Base-by-base conservation (phyloP, 2,888 invertebrate species). In the Spatulosminthurus flaviceps region DNA sequence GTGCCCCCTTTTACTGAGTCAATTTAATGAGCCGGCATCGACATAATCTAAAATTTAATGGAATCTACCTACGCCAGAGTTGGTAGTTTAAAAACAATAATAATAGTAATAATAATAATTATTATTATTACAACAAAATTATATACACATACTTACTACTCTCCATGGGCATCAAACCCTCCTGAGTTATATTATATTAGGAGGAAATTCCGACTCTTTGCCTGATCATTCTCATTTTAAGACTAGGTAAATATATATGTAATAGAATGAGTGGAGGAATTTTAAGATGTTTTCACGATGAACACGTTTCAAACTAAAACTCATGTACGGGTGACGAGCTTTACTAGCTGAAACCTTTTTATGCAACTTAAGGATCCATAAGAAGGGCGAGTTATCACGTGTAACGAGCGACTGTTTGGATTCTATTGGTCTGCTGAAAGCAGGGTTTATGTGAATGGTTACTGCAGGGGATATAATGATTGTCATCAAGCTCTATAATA, bases 401-500 rank as follows among this genome's bases (percentile, higher is more conserved):
- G 84, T 83, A 83, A 83, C 81, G 81, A 82, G 72, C 61, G 76
- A 78, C 78, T 79, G 79, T 79, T 78, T n/a, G 64, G 71, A 78
- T 80, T 81, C 81, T 79, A 81, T 81, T 81, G 83, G 80, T 73
- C 80, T 76, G 78, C 64, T 75, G 80, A 81, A 80, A 81, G 78
- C 66, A 66, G 73, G 79, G 71, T 82, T 82, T 81, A 83, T 79
- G 81, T 78, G 79, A 81, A 82, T 81, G 81, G 81, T 83, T 81
- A 82, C 79, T 78, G 80, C 79, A 26, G 78, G 77, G 81, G 78
- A 81, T 79, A 82, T 82, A 83, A 84, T 83, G 83, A 84, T 84
- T 83, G 83, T 83, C 84, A 83, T 84, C 84, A 84, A 84, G 80
- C 73, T 76, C 83, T 78, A 82, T 82, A 82, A 83, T 82, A 79